Conservation (phyloP, 2,888 invertebrate species). For the Deroplatys truncata region DNA sequence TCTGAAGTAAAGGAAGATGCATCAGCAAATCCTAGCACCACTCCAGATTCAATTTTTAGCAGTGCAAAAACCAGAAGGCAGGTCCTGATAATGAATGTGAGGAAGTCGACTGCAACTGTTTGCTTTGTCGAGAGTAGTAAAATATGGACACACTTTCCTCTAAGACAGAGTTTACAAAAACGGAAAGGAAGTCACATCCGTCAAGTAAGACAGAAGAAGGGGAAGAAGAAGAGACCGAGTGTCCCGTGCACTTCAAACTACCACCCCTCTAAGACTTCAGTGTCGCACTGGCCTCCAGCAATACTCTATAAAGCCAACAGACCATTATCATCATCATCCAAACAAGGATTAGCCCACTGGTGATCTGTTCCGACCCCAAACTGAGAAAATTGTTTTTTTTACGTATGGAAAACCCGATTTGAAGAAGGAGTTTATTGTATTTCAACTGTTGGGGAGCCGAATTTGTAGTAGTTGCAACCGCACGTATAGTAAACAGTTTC, state of each 20-base stretch:
- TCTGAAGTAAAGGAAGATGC: too few relatives aligned
- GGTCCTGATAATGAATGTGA: not conserved
- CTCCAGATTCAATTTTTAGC: not conserved
- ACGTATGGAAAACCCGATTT: too few relatives aligned
- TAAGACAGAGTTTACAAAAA: conserved; percentile 3
- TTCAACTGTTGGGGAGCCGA: too few relatives aligned
- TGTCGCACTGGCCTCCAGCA: not conserved
- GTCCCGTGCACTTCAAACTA: not conserved
- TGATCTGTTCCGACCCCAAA: too few relatives aligned
- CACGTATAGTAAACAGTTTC: too few relatives aligned
- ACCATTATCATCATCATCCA: too few relatives aligned
- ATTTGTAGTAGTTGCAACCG: too few relatives aligned
- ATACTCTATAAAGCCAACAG: too few relatives aligned
- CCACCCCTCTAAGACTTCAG: not conserved
- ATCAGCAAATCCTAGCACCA: not conserved
- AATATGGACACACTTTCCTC: conserved; percentile 1
- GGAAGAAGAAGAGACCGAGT: not conserved
- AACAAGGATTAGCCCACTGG: too few relatives aligned
- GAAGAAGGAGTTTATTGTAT: too few relatives aligned
- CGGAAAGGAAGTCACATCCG: not conserved
- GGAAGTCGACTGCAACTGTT: not conserved
- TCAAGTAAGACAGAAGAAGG: not conserved
- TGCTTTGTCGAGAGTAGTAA: not conserved
- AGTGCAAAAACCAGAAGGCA: not conserved
- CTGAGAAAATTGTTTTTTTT: too few relatives aligned